Conservation (phyloP, 2,113 vertebrate species). For the Puffinus mauretanicus region DNA sequence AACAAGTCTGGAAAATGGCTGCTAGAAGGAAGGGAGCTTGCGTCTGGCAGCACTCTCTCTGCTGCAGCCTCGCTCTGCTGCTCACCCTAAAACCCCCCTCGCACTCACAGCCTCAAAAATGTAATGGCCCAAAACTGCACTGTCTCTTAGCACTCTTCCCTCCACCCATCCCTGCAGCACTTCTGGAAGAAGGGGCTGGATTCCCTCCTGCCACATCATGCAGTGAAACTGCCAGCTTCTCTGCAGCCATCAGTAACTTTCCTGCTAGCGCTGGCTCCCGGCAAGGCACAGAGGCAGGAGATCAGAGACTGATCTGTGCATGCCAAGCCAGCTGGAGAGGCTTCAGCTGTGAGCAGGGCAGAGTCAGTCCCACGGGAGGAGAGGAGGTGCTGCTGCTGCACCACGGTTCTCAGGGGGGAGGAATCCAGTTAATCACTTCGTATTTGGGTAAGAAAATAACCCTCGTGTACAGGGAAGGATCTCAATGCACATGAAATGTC, state of each 20-base stretch:
- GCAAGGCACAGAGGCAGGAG: neutral
- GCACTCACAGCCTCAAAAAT: neutral
- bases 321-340: neutral
- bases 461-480: neutral
- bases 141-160: neutral
- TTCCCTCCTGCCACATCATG: neutral
- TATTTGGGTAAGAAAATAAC: neutral
- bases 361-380: neutral
- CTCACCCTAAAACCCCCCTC: neutral
- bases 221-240: neutral
- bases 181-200: neutral
- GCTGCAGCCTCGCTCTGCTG: neutral
- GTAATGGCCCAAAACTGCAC: neutral
- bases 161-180: neutral
- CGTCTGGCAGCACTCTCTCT: neutral
- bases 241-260: neutral
- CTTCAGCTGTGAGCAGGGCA: neutral
- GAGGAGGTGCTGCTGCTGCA: neutral
- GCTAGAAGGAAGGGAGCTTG: neutral
- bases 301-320: neutral
- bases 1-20: slow-evolving; percentile 53
- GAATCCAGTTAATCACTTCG: neutral
- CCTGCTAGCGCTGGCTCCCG: neutral
- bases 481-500: neutral
- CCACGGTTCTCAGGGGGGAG: rapidly evolving